Conservation (phyloP, 2,113 vertebrate species). For the Eptesicus fuscus region DNA sequence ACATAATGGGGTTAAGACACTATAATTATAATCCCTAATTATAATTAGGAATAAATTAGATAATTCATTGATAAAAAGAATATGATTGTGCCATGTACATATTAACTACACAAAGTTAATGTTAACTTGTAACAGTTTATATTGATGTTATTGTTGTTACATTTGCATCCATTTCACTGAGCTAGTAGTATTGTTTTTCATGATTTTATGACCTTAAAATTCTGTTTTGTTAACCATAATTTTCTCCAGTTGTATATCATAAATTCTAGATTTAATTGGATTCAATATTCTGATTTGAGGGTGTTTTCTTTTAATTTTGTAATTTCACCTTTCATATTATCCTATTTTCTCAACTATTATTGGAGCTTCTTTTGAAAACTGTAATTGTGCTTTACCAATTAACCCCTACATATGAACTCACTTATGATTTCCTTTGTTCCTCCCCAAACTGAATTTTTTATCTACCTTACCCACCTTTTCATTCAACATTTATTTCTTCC, state of each 20-base stretch:
- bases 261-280: neutral
- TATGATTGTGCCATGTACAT: neutral
- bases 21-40: neutral
- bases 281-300: neutral
- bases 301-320: neutral
- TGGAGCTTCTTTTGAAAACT: neutral
- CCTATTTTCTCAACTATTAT: neutral
- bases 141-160: neutral
- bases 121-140: neutral
- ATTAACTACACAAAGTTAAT: neutral
- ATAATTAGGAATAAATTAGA: neutral
- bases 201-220: neutral
- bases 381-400: neutral
- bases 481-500: neutral
- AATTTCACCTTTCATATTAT: neutral
- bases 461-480: neutral
- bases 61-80: neutral
- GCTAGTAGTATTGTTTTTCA: neutral
- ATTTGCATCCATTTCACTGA: neutral
- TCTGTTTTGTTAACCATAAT: neutral
- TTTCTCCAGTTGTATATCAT: neutral
- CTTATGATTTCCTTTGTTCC: neutral
- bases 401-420: neutral
- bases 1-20: neutral
- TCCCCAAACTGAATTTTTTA: too few species aligned